phyloP scores from a whole-genome alignment of 2,113 vertebrate species.

The Castor canadensis region DNA sequence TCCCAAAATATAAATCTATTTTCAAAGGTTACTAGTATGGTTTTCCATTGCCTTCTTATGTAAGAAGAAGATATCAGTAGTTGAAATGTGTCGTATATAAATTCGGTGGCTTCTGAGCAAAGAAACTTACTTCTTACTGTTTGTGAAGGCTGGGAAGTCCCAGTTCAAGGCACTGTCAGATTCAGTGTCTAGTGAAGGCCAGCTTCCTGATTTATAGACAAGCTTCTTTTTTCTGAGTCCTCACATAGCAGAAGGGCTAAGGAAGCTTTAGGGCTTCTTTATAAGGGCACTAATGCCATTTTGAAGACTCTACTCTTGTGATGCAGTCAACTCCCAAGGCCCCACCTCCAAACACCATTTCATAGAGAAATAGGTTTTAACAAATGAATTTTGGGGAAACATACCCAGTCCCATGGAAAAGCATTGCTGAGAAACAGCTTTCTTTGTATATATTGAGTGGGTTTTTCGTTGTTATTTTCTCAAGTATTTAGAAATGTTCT shows the following conservation, averaged over 20 bases:
- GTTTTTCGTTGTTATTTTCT: conserved; percentile 43
- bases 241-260: not conserved
- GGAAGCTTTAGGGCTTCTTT: no score
- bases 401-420: not conserved
- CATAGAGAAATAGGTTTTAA: not conserved
- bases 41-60: not conserved
- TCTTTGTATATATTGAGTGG: not conserved
- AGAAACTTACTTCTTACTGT: not conserved
- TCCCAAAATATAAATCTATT: not conserved
- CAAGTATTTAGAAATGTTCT: not conserved
- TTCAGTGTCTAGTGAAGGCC: not conserved
- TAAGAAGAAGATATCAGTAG: not conserved
- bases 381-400: not conserved
- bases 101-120: not conserved
- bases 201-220: not conserved
- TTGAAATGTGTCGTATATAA: not conserved
- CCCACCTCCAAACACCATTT: not conserved
- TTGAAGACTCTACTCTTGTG: not conserved
- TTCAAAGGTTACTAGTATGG: not conserved
- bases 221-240: not conserved
- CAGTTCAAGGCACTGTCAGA: not conserved
- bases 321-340: not conserved
- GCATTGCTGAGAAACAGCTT: not conserved
- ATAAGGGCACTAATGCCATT: no score
- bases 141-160: not conserved